Evolutionary conservation across 2,113 vertebrate genomes (phyloP).

Genomic region (Nicator chloris): DNA sequence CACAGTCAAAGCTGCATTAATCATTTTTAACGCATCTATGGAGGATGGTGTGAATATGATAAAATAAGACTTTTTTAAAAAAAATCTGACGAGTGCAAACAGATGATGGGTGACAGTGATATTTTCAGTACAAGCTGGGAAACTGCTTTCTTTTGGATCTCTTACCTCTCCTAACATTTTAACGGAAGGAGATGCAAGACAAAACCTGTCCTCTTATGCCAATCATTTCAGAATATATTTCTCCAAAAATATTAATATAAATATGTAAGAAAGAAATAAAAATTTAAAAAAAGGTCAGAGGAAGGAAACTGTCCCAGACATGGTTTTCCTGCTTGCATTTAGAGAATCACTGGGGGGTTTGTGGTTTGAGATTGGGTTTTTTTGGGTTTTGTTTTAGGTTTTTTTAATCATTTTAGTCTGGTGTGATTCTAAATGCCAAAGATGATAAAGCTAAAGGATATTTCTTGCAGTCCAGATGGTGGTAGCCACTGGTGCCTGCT

Average conservation of each 20-base stretch:
- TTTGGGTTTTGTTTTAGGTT: neutral
- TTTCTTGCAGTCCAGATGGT: slow-evolving; percentile 50
- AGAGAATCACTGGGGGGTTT: rapidly evolving
- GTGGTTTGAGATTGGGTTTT: neutral
- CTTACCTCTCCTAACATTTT: slow-evolving; percentile 73
- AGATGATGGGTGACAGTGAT: slow-evolving; percentile 80
- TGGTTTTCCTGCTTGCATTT: neutral
- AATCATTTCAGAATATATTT: slow-evolving; percentile 72
- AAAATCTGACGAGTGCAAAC: slow-evolving; percentile 78
- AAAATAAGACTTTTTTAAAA: slow-evolving; percentile 77
- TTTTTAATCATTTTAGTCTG: slow-evolving; percentile 9
- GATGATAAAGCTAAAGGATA: slow-evolving; percentile 30
- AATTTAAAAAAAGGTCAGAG: neutral
- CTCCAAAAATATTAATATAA: slow-evolving; percentile 73
- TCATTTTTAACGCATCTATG: slow-evolving; percentile 74
- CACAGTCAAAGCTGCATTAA: slow-evolving; percentile 72
- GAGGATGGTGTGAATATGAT: slow-evolving; percentile 77
- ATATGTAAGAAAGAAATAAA: slow-evolving; percentile 8
- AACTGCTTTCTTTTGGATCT: slow-evolving; percentile 78
- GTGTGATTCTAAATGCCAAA: slow-evolving; percentile 54
- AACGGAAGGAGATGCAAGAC: slow-evolving; percentile 71
- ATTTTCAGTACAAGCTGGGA: slow-evolving; percentile 81
- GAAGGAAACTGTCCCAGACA: neutral
- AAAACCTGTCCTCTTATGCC: slow-evolving; percentile 74
- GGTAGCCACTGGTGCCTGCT: slow-evolving; percentile 15